Evolutionary conservation across 2,113 vertebrate species (phyloP), one percentile per base, ranked within the genome.

Genomic region (Periophthalmus modestus): DNA sequence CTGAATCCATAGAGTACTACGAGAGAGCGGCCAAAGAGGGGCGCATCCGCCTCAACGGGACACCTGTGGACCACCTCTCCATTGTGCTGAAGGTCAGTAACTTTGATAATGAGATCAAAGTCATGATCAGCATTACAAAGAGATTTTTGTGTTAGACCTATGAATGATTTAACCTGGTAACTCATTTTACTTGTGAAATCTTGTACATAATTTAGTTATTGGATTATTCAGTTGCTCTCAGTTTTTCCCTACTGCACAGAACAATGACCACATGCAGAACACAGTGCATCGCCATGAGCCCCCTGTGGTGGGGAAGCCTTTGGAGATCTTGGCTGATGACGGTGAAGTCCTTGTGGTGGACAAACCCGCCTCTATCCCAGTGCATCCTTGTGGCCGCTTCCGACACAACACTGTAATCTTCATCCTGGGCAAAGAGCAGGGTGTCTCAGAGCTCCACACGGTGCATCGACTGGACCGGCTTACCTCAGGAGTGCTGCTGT

Each of bases 401-500:
- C 94, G 97, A 5, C 97, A 99, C 91, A 99, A 99, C 92, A 97
- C 96, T 0, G 95, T 99, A 72, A 97, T 99, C 82, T 99, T 99
- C 89, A 97, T 99, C 82, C 84, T 99, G 69, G 97, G 97, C 23
- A 99, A 99, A 82, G 98, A 99, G 79, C 93, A 91, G 0, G 93
- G 95, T 0, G 90, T 99, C 66, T 94, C 92, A 46, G 95, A 95
- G 71, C 87, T 99, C 9, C 96, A 98, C 75, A 97, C 97, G 0
- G 90, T 99, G 34, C 98, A 99, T 88, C 94, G 98, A 0, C 94
- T 99, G 2, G 97, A 99, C 80, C 94, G 97, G 66, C 94, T 99
- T 73, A 98, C 98, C 24, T 99, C 98, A 0, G 98, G 98, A 0
- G 96, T 99, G 15, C 94, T 99, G 50, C 95, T 99, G 86, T 99